Percentiles rank a stretch among this genome's conserved stretches.
Evolutionary conservation across 2,797 vertebrate species (phyloP).

Genomic region (Capromys pilorides): DNA sequence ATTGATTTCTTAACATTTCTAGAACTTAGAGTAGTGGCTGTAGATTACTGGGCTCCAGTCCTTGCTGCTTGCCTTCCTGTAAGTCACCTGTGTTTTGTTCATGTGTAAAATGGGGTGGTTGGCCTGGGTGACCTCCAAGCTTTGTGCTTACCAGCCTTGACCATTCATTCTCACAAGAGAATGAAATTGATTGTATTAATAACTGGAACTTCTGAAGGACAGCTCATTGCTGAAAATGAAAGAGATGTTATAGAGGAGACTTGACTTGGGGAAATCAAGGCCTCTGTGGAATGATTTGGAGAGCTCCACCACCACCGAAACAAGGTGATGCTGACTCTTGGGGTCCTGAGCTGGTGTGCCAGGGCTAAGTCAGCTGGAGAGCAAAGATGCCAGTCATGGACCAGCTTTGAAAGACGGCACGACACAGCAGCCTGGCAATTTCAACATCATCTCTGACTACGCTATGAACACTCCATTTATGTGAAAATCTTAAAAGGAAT

Average conservation of each 20-base stretch:
- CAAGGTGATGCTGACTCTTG: neutral
- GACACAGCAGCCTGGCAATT: neutral
- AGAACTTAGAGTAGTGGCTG: neutral
- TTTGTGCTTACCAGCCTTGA: neutral
- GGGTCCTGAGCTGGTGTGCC: neutral
- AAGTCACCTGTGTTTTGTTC: neutral
- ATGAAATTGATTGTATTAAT: neutral
- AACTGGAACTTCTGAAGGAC: neutral
- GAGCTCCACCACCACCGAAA: neutral
- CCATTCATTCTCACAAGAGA: neutral
- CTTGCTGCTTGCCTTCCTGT: neutral
- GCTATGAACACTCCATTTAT: neutral
- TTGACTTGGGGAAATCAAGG: neutral
- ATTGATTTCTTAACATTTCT: neutral
- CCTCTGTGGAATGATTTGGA: neutral
- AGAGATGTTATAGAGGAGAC: neutral
- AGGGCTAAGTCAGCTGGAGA: neutral
- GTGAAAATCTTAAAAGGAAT: neutral
- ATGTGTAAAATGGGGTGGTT: neutral
- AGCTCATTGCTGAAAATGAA: neutral
- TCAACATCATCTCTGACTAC: neutral
- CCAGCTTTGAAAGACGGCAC: neutral
- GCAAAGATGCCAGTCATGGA: neutral
- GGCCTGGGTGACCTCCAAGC: neutral
- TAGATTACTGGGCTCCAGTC: neutral